Evolutionary conservation across 2,797 vertebrate genomes (phyloP), one percentile per base, ranked within the genome.

Genomic region (Knipowitschia caucasica): DNA sequence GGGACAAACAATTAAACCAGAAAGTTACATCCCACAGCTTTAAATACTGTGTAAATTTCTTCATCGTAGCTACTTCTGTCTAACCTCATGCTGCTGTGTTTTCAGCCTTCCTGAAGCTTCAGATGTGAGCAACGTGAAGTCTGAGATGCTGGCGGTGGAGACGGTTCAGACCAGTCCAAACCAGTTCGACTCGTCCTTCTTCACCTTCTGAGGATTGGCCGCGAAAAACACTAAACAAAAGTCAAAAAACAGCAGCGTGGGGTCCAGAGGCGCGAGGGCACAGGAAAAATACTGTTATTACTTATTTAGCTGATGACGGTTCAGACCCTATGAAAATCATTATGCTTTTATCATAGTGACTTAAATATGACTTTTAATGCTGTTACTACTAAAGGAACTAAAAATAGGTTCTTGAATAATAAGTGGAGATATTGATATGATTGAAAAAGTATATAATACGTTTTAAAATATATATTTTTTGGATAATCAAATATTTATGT

Each of bases 201-300:
- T 88, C 80, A 76, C 87, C 67, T 90, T 89, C 81, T 88, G 81
- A 89, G 69, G 29, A n/a, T n/a, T 10, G 17, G 12, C 4, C 49
- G 65, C 73, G 77, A 80, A 82, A 83, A 49, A 30, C 12, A 4
- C 5, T 42, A 33, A 26, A 57, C 45, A 60, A 66, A 42, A 61
- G 67, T 75, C 61, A 56, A 78, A 67, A 47, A 67, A 45, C 29
- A 39, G 15, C 20, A n/a, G 53, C 45, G 73, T 23, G 64, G 83
- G 72, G 79, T 78, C 78, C 73, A 73, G 58, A 38, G 76, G 73
- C 11, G 5, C 8, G 27, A 0, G 17, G 5, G n/a, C 9, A 20
- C 1, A 5, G 45, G 10, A 10, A 45, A 15, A 4, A 9, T 18
- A 5, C 5, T 17, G 24, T 43, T n/a, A n/a, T 6, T 35, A n/a